Evolutionary conservation across 92 coral and sea anemone genomes (phyloP).

Genomic region (Phenganax stokvisi): DNA sequence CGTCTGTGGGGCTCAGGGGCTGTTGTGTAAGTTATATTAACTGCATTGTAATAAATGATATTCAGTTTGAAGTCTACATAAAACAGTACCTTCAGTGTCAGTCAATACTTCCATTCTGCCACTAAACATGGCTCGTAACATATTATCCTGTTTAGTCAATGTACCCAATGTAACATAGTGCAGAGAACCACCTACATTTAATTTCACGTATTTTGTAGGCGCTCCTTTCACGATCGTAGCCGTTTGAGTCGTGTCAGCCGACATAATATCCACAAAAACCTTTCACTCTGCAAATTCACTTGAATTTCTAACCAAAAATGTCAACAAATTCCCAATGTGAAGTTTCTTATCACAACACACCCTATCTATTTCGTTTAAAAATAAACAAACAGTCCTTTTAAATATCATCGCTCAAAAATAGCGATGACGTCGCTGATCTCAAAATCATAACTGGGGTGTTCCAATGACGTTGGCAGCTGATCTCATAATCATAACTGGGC

Average conservation of each 20-base stretch:
- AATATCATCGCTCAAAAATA: conserved; percentile 5
- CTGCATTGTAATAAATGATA: too few species aligned
- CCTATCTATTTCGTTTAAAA: not conserved
- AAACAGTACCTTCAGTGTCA: conserved; percentile 75
- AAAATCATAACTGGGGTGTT: too few species aligned
- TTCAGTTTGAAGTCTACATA: not conserved
- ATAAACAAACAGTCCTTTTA: conserved; percentile 5
- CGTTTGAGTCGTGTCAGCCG: conserved; percentile 77
- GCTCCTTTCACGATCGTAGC: conserved; percentile 83
- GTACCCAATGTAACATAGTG: conserved; percentile 97
- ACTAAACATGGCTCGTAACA: conserved; percentile 98
- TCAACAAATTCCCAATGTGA: not conserved
- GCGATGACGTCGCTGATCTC: too few species aligned
- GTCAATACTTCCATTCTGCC: conserved; percentile 98
- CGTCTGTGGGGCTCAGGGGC: too few species aligned
- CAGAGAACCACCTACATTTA: conserved; percentile 93
- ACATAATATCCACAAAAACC: conserved; percentile 22
- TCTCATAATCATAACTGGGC: not conserved
- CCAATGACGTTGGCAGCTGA: not conserved
- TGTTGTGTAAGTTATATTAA: too few species aligned
- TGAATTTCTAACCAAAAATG: not conserved
- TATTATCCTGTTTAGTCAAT: conserved; percentile 86
- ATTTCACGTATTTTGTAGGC: conserved; percentile 93
- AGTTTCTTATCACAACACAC: conserved; percentile 4
- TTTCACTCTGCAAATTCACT: not conserved